Evolutionary conservation across 2,888 invertebrate genomes (phyloP).

Genomic region (Phaonia tiefii): DNA sequence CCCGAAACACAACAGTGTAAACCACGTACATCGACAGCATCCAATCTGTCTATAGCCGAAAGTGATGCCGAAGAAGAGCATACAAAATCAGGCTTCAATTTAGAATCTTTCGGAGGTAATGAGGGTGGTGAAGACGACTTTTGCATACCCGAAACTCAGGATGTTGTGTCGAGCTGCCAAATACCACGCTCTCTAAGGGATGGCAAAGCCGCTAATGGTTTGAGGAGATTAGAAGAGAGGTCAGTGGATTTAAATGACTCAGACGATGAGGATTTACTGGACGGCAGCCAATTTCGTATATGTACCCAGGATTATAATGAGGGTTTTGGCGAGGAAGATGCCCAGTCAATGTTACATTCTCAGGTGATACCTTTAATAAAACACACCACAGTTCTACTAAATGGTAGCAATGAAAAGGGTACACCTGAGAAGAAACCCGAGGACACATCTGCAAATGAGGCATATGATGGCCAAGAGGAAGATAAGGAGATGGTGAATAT

Average conservation of each 20-base stretch:
- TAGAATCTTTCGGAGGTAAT: conserved; percentile 32
- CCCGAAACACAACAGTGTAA: conserved; percentile 70
- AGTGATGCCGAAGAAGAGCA: conserved; percentile 48
- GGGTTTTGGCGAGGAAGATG: conserved; percentile 62
- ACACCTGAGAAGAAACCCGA: background rate
- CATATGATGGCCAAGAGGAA: conserved; percentile 8
- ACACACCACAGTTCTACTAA: conserved; percentile 54
- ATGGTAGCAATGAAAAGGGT: background rate
- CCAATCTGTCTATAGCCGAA: conserved; percentile 57
- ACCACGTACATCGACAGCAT: conserved; percentile 27
- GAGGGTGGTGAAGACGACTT: conserved; percentile 70
- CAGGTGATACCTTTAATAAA: conserved; percentile 65
- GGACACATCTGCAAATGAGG: background rate
- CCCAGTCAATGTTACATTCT: conserved; percentile 50
- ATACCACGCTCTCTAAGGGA: background rate
- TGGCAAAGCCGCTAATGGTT: background rate
- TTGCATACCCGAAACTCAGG: conserved; percentile 75
- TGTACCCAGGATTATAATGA: conserved; percentile 73
- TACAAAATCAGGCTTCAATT: conserved; percentile 38
- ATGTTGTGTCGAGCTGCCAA: conserved; percentile 46
- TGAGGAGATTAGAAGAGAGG: conserved; percentile 39
- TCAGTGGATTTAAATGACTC: conserved; percentile 42
- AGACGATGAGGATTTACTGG: conserved; percentile 18
- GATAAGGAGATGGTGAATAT: conserved; percentile 67
- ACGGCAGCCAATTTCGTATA: conserved; percentile 70